A percentile compares a stretch with the other conserved stretches of the same genome.
Conservation (phyloP, 2,113 vertebrate genomes). For the Gavia stellata region DNA sequence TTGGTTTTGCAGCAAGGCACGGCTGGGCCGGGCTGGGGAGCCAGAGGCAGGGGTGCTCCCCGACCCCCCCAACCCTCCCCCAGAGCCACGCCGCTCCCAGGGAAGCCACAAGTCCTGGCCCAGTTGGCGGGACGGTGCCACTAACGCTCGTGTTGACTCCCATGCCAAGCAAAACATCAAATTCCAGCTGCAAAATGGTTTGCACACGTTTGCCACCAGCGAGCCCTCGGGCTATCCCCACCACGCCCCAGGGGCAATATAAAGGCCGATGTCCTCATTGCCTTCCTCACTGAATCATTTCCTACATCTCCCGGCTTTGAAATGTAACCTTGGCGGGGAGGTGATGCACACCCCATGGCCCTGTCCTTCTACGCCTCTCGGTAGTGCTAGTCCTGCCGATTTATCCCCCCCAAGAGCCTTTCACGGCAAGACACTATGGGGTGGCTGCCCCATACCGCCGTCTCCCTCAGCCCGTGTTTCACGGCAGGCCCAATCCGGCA, state of each 20-base stretch:
- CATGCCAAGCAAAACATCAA: neutral
- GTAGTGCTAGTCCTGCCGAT: rapidly evolving
- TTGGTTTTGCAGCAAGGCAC: rapidly evolving
- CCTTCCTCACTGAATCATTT: neutral
- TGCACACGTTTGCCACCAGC: neutral
- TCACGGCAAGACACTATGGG: rapidly evolving
- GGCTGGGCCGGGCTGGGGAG: rapidly evolving
- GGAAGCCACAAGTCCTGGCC: rapidly evolving
- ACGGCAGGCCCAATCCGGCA: neutral
- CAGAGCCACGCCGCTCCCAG: rapidly evolving
- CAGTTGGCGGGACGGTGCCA: rapidly evolving
- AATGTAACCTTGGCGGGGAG: neutral
- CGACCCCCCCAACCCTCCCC: rapidly evolving
- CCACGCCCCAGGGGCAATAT: rapidly evolving
- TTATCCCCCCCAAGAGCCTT: neutral
- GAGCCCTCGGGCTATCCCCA: rapidly evolving
- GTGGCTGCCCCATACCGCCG: rapidly evolving
- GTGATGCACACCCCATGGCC: rapidly evolving
- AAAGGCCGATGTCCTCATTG: neutral
- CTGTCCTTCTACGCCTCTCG: rapidly evolving
- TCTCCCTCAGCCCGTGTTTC: neutral
- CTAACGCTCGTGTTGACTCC: rapidly evolving
- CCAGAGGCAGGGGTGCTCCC: rapidly evolving
- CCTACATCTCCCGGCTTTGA: neutral
- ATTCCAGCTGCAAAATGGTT: neutral